Evolutionary conservation across 2,113 vertebrate genomes (phyloP).

Genomic region (Elanus axillaris): DNA sequence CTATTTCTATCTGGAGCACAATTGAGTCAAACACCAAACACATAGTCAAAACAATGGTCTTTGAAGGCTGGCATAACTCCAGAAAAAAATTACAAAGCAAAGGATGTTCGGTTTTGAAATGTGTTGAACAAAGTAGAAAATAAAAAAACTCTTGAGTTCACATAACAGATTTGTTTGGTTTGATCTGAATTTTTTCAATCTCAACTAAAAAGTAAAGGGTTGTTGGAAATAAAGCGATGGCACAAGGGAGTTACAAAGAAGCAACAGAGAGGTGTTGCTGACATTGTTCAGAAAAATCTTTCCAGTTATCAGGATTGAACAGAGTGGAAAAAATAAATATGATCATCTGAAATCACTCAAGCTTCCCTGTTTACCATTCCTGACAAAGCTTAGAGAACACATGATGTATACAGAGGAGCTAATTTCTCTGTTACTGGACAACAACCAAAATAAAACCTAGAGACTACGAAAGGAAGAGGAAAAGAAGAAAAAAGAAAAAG

Average conservation of each 20-base stretch:
- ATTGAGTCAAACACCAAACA: not conserved
- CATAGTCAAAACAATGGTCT: conserved; percentile 26
- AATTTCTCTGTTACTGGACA: not conserved
- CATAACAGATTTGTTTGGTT: not conserved
- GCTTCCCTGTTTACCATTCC: not conserved
- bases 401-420: not conserved
- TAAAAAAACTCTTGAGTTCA: not conserved
- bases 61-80: not conserved
- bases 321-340: not conserved
- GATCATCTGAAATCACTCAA: not conserved
- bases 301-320: not conserved
- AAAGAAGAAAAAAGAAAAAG: too few species aligned
- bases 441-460: not conserved
- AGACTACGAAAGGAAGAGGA: not conserved
- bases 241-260: not conserved
- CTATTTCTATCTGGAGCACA: not conserved
- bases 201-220: not conserved
- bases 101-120: not conserved
- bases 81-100: conserved; percentile 11
- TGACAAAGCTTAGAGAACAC: not conserved
- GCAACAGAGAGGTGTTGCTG: not conserved
- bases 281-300: not conserved
- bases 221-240: not conserved
- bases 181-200: not conserved
- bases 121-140: not conserved